Evolutionary conservation across 2,797 vertebrate genomes (phyloP).

Genomic region (Bucorvus abyssinicus): DNA sequence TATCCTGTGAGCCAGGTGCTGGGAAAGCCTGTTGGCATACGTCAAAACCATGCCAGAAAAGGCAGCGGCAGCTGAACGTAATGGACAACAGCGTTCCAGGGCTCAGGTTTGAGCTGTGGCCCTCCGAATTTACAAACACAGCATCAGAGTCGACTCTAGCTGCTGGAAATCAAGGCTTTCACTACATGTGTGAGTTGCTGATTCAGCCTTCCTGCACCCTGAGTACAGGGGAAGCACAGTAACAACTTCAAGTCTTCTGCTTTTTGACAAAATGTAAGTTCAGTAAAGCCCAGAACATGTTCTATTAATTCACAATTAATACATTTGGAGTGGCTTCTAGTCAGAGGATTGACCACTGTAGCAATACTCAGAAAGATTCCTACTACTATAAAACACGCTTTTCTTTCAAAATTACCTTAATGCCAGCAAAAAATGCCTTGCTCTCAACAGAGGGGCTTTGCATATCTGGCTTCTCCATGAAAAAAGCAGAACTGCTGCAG

Average conservation of each 20-base stretch:
- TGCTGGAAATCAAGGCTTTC: neutral
- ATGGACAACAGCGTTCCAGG: neutral
- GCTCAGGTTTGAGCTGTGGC: neutral
- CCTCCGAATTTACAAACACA: neutral
- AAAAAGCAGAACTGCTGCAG: constrained; percentile 86
- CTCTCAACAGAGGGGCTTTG: constrained; percentile 80
- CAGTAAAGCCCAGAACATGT: neutral
- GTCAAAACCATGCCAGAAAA: neutral
- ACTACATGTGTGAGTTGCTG: accelerated
- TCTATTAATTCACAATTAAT: neutral
- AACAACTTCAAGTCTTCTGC: neutral
- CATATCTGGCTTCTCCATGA: constrained; percentile 80
- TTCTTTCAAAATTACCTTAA: constrained; percentile 77
- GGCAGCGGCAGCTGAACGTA: neutral
- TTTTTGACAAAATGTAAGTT: neutral
- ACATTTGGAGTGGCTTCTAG: neutral
- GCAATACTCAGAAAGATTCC: neutral
- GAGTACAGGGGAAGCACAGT: accelerated
- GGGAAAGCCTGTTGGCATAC: neutral
- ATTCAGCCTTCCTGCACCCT: neutral
- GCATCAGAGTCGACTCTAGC: accelerated
- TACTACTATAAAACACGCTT: neutral
- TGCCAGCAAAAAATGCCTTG: constrained; percentile 87
- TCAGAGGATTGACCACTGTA: neutral
- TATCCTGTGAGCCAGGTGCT: neutral